Base-by-base conservation (phyloP, 1,140 invertebrate species). In the Penaeus chinensis region DNA sequence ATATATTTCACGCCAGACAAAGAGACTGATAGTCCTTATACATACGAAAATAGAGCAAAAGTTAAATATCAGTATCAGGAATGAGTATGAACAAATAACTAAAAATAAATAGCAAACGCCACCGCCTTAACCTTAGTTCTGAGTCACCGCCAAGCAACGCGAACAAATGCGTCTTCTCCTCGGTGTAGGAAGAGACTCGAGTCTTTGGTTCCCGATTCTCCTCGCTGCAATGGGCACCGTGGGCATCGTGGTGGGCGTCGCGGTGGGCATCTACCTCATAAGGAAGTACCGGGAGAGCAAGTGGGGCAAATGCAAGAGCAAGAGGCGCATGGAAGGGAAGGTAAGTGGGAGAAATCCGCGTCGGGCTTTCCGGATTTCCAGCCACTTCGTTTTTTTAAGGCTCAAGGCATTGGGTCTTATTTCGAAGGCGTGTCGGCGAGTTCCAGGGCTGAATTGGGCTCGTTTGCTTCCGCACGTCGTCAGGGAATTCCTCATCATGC, bases 241-340 rank as follows among this genome's bases (percentile, higher is more conserved):
- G 76, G 82, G 80, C 32, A 74, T 89, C 32, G 80, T 82, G 13
- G 85, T 89, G 65, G 88, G 88, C 24, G 82, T 90, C 37, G 90
- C 80, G 32, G 88, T 89, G 16, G 90, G 88, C 8, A 24, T 90
- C 11, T 89, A 87, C 61, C 24, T 85, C 19, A 24, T 90, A 20
- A 88, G 89, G 22, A 87, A 86, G 63, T 86, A 74, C 74, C 42
- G 82, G 66, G 87, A 87, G 54, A 69, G 79, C 11, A 83, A 79
- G 60, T 90, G 90, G 90, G 89, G 89, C 19, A 80, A 80, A 37
- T 90, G 88, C 69, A 89, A 32, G 20, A 90, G 88, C 62, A 65
- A 60, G 18, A 69, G 85, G 32, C 47, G 88, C 32, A 85, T 91
- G 82, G 76, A 91, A 65, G 93, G 93, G 1, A 93, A 93, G 89